Evolutionary conservation across 2,113 vertebrate species (phyloP).

Genomic region (Alosa alosa): DNA sequence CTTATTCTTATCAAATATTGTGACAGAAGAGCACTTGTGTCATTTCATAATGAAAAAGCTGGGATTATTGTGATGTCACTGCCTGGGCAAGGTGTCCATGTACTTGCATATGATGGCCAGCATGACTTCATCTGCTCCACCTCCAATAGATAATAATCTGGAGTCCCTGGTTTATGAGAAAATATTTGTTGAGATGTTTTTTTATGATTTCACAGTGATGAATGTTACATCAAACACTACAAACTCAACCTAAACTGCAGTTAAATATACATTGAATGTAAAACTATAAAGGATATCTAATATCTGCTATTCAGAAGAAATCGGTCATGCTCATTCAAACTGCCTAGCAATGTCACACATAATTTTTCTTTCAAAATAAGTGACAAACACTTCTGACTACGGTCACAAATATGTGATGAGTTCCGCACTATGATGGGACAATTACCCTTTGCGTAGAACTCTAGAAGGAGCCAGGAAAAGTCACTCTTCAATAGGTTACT

Average conservation of each 20-base stretch:
- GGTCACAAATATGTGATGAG: too few species aligned
- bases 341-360: too few species aligned
- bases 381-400: too few species aligned
- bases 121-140: conserved; percentile 80
- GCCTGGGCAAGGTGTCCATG: conserved; percentile 76
- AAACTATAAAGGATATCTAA: not conserved
- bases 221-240: not conserved
- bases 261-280: not conserved
- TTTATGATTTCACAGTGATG: not conserved
- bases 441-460: too few species aligned
- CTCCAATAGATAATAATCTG: conserved; percentile 74
- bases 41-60: not conserved
- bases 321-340: too few species aligned
- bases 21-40: not conserved
- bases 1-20: not conserved
- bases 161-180: conserved; percentile 67
- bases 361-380: too few species aligned
- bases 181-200: not conserved
- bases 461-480: too few species aligned
- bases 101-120: conserved; percentile 83
- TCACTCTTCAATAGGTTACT: too few species aligned
- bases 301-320: too few species aligned
- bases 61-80: conserved; percentile 45
- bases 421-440: too few species aligned
- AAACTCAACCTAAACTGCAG: not conserved